A percentile compares a stretch with the other conserved stretches of the same genome.
Conservation (phyloP, 2,113 vertebrate species). For the Odontesthes bonariensis region DNA sequence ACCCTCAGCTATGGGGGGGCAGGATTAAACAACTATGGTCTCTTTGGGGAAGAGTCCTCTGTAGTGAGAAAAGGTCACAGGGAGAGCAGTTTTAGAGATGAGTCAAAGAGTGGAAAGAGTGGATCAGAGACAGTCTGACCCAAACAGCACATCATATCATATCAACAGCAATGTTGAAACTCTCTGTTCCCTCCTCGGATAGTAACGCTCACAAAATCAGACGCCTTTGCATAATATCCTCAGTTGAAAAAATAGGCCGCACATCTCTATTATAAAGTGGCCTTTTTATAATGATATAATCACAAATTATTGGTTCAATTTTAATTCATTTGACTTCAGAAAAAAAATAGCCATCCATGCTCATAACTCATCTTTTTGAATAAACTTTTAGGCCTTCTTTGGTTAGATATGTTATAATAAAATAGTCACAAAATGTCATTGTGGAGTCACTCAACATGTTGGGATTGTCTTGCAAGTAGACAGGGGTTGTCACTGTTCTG, state of each 20-base stretch:
- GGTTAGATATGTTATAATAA: neutral
- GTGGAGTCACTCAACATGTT: too few species aligned
- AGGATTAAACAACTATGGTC: conserved; percentile 37
- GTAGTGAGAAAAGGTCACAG: conserved; percentile 70
- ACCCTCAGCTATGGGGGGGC: conserved; percentile 23
- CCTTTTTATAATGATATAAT: neutral
- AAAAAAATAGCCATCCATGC: too few species aligned
- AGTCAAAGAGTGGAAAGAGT: conserved; percentile 47
- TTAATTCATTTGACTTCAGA: neutral
- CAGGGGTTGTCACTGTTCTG: too few species aligned
- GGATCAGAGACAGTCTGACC: conserved; percentile 23
- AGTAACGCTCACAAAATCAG: neutral
- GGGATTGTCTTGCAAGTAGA: too few species aligned
- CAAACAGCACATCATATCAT: neutral
- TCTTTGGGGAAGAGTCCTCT: conserved; percentile 40
- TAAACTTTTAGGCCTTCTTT: neutral
- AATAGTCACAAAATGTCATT: too few species aligned
- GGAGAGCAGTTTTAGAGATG: conserved; percentile 45
- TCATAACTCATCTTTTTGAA: too few species aligned
- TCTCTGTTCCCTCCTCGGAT: neutral
- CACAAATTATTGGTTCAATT: conserved; percentile 2
- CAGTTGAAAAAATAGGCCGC: neutral
- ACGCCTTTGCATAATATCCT: neutral
- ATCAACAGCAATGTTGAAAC: neutral
- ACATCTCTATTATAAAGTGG: too few species aligned